A percentile compares a stretch with the other conserved stretches of the same genome.
These are phyloP conservation scores for Ophioninae sp. DNA, from an alignment of 2,888 invertebrate species.

Conservation along the genomic window DNA sequence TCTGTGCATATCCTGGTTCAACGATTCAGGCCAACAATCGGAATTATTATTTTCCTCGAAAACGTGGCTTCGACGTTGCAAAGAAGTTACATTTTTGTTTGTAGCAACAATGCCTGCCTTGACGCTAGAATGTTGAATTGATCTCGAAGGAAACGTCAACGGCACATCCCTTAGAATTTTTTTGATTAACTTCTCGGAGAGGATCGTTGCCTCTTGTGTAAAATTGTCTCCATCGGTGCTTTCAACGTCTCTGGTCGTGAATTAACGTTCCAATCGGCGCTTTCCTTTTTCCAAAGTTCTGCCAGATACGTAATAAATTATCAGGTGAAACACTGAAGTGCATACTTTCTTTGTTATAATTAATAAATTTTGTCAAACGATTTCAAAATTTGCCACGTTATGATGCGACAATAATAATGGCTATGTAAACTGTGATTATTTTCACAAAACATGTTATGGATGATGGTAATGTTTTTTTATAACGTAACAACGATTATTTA, in stretches of 20 bases:
- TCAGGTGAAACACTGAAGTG: too few relatives aligned
- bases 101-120: neutral
- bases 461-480: too few relatives aligned
- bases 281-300: conserved; percentile 16
- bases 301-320: too few relatives aligned
- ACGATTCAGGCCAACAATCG: too few relatives aligned
- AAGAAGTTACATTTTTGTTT: neutral
- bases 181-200: neutral
- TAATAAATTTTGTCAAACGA: too few relatives aligned
- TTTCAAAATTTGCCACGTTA: too few relatives aligned
- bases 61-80: neutral
- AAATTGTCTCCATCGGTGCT: neutral
- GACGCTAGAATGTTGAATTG: neutral
- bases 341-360: too few relatives aligned
- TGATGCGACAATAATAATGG: too few relatives aligned
- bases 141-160: neutral
- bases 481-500: too few relatives aligned
- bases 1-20: too few relatives aligned
- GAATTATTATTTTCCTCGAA: neutral
- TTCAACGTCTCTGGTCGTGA: conserved; percentile 2
- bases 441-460: too few relatives aligned
- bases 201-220: neutral
- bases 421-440: too few relatives aligned
- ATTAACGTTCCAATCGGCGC: conserved; percentile 13
- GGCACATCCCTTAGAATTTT: conserved; percentile 11